Conservation (phyloP, 2,888 invertebrate genomes). For the Ctenicera cuprea region DNA sequence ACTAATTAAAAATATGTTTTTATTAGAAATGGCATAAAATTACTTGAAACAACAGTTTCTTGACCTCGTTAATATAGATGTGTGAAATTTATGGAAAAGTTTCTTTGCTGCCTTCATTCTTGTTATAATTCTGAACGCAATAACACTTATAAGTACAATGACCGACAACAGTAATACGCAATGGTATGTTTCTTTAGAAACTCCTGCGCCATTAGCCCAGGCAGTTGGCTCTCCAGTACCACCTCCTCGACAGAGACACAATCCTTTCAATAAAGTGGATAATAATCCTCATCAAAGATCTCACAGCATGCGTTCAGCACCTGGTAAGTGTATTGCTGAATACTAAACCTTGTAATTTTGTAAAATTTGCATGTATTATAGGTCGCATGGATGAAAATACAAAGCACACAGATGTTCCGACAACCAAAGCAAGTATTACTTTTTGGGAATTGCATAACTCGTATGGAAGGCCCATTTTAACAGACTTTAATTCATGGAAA, state of each 20-base stretch:
- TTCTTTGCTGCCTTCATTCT: background rate
- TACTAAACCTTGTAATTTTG: no score
- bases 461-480: conserved; percentile 81
- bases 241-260: conserved; percentile 86
- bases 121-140: no score
- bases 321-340: conserved; percentile 65
- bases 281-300: conserved; percentile 72
- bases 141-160: background rate
- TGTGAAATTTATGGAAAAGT: conserved; percentile 14
- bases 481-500: conserved; percentile 82
- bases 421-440: conserved; percentile 71
- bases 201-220: conserved; percentile 65
- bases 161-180: conserved; percentile 28
- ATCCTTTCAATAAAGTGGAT: conserved; percentile 85
- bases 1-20: background rate
- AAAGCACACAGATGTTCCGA: conserved; percentile 43
- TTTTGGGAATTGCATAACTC: conserved; percentile 83
- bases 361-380: conserved; percentile 39
- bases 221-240: conserved; percentile 80
- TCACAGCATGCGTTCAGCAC: conserved; percentile 74
- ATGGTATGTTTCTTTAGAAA: conserved; percentile 69
- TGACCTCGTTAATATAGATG: conserved; percentile 11
- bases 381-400: conserved; percentile 60
- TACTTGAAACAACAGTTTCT: conserved; percentile 18
- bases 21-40: conserved; percentile 7